A percentile compares a stretch with the other conserved stretches of the same genome.
Conservation (phyloP, 2,888 invertebrate genomes). For the Penaeus monodon region DNA sequence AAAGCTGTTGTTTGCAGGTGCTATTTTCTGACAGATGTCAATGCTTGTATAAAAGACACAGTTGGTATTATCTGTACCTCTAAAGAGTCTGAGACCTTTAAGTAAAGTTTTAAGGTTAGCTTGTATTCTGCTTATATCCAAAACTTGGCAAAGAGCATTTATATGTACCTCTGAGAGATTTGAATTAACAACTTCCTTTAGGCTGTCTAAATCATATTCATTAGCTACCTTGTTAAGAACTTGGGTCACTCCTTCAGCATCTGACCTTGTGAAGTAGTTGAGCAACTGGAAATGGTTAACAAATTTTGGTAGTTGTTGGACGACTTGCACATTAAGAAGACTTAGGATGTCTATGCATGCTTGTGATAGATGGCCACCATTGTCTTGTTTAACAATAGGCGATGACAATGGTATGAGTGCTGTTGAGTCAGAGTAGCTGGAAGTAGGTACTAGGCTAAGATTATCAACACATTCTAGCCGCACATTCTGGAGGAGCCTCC, state of each 20-base stretch:
- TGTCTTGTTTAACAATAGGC: constrained; percentile 4
- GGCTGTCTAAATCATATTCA: background rate
- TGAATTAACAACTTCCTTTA: background rate
- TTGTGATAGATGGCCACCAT: background rate
- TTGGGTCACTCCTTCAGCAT: constrained; percentile 16
- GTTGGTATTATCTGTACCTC: background rate
- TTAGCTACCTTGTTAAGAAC: constrained; percentile 11
- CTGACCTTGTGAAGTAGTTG: background rate
- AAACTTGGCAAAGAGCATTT: constrained; percentile 3
- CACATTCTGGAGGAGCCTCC: constrained; percentile 20
- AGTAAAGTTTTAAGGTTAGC: constrained; percentile 9
- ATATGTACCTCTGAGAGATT: background rate
- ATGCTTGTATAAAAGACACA: constrained; percentile 4
- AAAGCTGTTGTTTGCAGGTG: constrained; percentile 1
- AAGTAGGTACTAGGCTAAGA: constrained; percentile 12
- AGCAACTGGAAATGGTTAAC: constrained; percentile 22
- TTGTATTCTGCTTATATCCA: constrained; percentile 12
- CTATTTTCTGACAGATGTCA: constrained; percentile 9
- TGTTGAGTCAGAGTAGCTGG: background rate
- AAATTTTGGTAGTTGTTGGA: constrained; percentile 11
- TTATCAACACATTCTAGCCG: background rate
- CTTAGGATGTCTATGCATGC: constrained; percentile 1
- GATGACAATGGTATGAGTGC: background rate
- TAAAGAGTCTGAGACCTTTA: constrained; percentile 16
- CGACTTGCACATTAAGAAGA: constrained; percentile 18